A percentile compares a stretch with the other conserved stretches of the same genome.
Evolutionary conservation across 2,113 vertebrate species (phyloP).

Genomic region (Pyrgilauda ruficollis): DNA sequence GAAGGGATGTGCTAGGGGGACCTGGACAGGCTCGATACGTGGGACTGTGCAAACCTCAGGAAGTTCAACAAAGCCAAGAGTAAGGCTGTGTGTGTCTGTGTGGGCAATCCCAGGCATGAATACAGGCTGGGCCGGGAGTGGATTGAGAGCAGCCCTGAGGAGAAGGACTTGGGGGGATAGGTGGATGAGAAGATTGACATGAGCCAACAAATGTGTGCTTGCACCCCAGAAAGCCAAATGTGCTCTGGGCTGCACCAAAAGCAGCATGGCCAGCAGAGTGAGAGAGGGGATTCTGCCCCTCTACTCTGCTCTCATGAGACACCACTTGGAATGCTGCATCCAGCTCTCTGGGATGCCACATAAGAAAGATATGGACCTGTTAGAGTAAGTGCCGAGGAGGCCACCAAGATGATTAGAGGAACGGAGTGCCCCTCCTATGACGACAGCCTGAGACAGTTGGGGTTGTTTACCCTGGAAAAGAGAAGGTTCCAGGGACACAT

Average conservation of each 20-base stretch:
- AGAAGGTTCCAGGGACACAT: not conserved
- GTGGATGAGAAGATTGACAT: not conserved
- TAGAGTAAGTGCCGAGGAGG: not conserved
- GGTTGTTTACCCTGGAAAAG: not conserved
- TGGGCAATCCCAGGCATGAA: not conserved
- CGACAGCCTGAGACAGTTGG: not conserved
- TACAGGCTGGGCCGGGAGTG: not conserved
- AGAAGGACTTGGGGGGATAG: not conserved
- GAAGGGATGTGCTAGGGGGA: fast-evolving
- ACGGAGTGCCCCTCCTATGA: not conserved
- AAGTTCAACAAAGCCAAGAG: not conserved
- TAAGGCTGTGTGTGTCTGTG: not conserved
- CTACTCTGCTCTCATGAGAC: not conserved
- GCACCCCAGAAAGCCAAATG: not conserved
- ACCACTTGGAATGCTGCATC: not conserved
- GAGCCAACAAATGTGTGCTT: not conserved
- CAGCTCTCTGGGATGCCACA: not conserved
- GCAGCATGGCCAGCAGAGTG: not conserved
- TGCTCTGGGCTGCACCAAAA: not conserved
- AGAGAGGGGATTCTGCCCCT: not conserved
- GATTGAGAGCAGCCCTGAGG: not conserved
- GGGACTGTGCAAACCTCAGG: not conserved
- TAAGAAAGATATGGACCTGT: not conserved
- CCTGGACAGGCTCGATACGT: fast-evolving
- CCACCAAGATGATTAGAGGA: not conserved